Conservation (phyloP, 2,888 invertebrate species). For the Leucophora obtusa region DNA sequence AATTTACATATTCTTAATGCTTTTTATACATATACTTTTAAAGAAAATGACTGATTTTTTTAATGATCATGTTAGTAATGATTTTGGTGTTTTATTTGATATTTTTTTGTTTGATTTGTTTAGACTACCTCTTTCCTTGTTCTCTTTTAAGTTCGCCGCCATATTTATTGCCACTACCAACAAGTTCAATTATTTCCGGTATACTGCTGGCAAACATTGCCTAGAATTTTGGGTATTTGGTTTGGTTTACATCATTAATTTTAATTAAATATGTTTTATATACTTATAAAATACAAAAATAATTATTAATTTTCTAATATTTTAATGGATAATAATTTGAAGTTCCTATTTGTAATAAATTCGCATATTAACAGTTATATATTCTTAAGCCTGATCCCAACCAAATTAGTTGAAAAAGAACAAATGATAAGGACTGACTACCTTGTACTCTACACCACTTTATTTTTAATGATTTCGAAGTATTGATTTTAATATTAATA, state of each 20-base stretch:
- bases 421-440: not conserved
- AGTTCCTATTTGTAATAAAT: not conserved
- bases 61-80: constrained; percentile 62
- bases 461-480: not conserved
- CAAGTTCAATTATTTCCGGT: constrained; percentile 99
- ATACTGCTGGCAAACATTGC: constrained; percentile 99
- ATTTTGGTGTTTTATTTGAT: constrained; percentile 58
- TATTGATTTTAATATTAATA: no score
- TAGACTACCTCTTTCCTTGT: constrained; percentile 97
- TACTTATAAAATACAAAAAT: constrained; percentile 25
- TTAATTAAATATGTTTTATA: constrained; percentile 55
- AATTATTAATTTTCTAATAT: constrained; percentile 5
- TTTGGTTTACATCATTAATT: constrained; percentile 56
- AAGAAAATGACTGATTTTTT: constrained; percentile 25
- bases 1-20: constrained; percentile 53
- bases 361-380: not conserved
- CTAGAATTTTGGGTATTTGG: constrained; percentile 82
- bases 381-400: not conserved
- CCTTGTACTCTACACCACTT: not conserved
- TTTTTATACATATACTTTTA: constrained; percentile 35
- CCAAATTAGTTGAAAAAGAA: not conserved
- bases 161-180: constrained; percentile 99
- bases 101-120: constrained; percentile 63
- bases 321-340: not conserved
- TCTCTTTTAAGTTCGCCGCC: constrained; percentile 99